Evolutionary conservation across 2,797 vertebrate genomes (phyloP).

Genomic region (Hyperoplus lanceolatus): DNA sequence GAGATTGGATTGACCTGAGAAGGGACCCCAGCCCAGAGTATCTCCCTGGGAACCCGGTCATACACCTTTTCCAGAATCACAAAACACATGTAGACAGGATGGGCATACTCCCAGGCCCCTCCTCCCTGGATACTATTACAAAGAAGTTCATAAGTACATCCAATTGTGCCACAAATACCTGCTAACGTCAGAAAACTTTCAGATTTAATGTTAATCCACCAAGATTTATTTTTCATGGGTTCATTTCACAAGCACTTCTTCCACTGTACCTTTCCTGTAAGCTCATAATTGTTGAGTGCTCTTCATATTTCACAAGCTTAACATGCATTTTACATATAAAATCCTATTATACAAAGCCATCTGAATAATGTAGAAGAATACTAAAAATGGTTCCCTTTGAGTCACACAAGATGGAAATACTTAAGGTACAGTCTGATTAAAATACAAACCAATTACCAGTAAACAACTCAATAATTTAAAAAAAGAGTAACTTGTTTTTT

Average conservation of each 20-base stretch:
- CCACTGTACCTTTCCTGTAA: background rate
- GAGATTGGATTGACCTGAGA: too few relatives aligned
- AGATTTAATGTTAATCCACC: background rate
- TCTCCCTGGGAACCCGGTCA: too few relatives aligned
- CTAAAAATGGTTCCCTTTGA: too few relatives aligned
- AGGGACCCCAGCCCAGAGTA: too few relatives aligned
- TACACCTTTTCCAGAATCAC: too few relatives aligned
- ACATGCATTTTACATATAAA: constrained; percentile 1
- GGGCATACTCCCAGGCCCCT: too few relatives aligned
- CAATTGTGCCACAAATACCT: too few relatives aligned
- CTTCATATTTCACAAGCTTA: constrained; percentile 17
- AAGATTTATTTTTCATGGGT: background rate
- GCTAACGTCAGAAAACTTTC: background rate
- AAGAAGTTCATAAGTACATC: too few relatives aligned
- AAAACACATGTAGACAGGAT: too few relatives aligned
- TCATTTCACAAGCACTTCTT: background rate
- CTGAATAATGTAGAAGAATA: background rate
- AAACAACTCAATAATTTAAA: too few relatives aligned
- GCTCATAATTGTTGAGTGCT: background rate
- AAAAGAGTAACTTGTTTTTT: too few relatives aligned
- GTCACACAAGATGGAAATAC: background rate
- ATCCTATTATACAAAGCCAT: background rate
- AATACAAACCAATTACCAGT: background rate
- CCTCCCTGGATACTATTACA: too few relatives aligned
- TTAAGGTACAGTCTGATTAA: background rate